A percentile compares a stretch with the other conserved stretches of the same genome.
These are phyloP conservation scores for Bergia sp. DNA, from an alignment of 92 coral and sea anemone genomes.

Conservation along the genomic window DNA sequence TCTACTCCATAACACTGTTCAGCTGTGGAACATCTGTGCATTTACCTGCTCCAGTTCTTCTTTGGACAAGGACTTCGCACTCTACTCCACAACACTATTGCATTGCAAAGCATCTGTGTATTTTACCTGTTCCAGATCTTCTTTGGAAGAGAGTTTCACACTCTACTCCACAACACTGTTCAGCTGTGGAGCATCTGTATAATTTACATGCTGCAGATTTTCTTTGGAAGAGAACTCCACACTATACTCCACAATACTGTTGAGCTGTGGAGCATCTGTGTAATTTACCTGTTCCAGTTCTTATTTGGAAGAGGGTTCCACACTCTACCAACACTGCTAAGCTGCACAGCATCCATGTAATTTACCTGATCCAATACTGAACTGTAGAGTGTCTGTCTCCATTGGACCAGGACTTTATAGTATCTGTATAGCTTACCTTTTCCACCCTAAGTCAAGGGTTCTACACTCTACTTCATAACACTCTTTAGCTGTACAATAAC, in stretches of 20 bases:
- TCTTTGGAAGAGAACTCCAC: slow-evolving; percentile 70
- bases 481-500: no score
- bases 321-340: slow-evolving; percentile 57
- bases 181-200: no score
- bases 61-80: slow-evolving; percentile 79
- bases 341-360: no score
- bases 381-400: no score
- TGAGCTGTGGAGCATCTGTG: neutral
- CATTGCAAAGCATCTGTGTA: neutral
- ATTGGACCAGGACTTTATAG: no score
- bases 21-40: neutral
- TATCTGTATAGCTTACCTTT: slow-evolving; percentile 52
- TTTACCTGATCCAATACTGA: no score
- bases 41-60: slow-evolving; percentile 76
- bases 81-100: slow-evolving; percentile 64
- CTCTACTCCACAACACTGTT: slow-evolving; percentile 70
- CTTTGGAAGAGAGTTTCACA: slow-evolving; percentile 75
- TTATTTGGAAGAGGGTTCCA: slow-evolving; percentile 71
- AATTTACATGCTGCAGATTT: slow-evolving; percentile 74
- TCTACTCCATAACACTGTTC: no score
- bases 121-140: slow-evolving; percentile 75
- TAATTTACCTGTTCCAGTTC: slow-evolving; percentile 76
- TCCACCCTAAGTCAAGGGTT: slow-evolving; percentile 9
- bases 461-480: no score
- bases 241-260: slow-evolving; percentile 80